These are phyloP conservation scores for Hetaerina titia DNA, from an alignment of 2,888 invertebrate genomes.

Conservation along the genomic window DNA sequence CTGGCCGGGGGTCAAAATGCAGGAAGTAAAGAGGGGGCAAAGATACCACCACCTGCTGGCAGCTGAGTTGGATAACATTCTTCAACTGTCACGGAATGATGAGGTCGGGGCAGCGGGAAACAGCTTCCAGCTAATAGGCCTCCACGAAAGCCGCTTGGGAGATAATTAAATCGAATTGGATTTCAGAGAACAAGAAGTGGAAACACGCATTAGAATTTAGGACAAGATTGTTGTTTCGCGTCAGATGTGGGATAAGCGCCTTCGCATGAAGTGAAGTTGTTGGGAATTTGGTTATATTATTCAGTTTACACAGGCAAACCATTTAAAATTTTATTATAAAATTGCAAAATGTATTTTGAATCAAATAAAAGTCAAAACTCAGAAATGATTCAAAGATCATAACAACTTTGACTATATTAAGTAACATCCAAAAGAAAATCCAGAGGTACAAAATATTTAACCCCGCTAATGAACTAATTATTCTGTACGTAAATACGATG, in stretches of 20 bases:
- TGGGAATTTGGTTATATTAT: neutral
- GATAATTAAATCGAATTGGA: neutral
- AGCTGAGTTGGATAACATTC: slow-evolving; percentile 7
- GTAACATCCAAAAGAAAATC: no score
- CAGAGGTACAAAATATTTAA: no score
- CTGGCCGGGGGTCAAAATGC: neutral
- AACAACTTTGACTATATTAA: no score
- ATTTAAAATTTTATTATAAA: no score
- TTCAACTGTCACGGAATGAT: slow-evolving; percentile 15
- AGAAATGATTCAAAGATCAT: no score
- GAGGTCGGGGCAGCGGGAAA: neutral
- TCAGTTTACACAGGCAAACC: no score
- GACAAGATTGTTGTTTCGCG: no score
- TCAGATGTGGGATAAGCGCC: neutral
- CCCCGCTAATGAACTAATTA: no score
- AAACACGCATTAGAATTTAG: neutral
- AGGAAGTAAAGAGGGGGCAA: neutral
- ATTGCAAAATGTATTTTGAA: no score
- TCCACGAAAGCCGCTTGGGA: neutral
- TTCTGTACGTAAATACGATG: no score
- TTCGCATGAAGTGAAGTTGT: neutral
- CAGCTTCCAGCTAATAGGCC: neutral
- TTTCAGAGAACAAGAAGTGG: neutral
- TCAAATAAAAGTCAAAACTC: no score
- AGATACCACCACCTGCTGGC: slow-evolving; percentile 11